phyloP scores from a whole-genome alignment of 2,797 vertebrate genomes.

The Esox masquinongy region DNA sequence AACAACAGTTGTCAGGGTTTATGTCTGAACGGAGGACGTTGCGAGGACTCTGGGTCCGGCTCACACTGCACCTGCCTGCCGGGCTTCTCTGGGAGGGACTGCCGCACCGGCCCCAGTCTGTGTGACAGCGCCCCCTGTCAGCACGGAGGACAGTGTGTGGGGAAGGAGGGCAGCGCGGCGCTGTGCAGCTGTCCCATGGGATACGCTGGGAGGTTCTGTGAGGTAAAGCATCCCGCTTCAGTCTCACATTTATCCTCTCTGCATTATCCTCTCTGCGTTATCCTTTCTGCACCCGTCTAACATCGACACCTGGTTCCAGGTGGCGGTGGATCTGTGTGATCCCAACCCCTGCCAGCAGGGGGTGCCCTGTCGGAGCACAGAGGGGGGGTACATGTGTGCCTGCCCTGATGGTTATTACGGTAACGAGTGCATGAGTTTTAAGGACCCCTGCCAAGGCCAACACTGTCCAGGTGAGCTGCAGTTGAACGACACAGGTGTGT shows the following conservation, averaged over 20 bases:
- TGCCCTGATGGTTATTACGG: conserved; percentile 77
- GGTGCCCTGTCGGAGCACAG: conserved; percentile 63
- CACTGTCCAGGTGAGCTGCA: conserved; percentile 70
- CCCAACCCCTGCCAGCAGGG: conserved; percentile 80
- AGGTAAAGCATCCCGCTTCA: conserved; percentile 61
- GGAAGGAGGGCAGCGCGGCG: conserved; percentile 45
- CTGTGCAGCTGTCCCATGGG: conserved; percentile 72
- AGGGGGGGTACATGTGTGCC: conserved; percentile 68
- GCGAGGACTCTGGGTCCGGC: conserved; percentile 69
- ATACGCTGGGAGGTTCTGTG: conserved; percentile 73
- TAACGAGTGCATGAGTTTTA: conserved; percentile 69
- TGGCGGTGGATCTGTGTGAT: conserved; percentile 68
- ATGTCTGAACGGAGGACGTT: conserved; percentile 74
- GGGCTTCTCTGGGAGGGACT: conserved; percentile 74
- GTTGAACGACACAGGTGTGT: not conserved
- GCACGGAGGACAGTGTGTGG: conserved; percentile 74
- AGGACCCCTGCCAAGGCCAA: conserved; percentile 68
- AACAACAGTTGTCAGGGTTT: conserved; percentile 77
- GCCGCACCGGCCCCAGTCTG: conserved; percentile 58
- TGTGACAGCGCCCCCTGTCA: conserved; percentile 76
- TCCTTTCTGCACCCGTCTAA: not conserved
- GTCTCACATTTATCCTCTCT: not conserved
- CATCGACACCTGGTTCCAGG: conserved; percentile 47
- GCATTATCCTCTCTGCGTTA: not conserved
- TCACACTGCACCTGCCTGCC: conserved; percentile 68